phyloP scores from a whole-genome alignment of 2,888 invertebrate species.

The Sacculina carcini region DNA sequence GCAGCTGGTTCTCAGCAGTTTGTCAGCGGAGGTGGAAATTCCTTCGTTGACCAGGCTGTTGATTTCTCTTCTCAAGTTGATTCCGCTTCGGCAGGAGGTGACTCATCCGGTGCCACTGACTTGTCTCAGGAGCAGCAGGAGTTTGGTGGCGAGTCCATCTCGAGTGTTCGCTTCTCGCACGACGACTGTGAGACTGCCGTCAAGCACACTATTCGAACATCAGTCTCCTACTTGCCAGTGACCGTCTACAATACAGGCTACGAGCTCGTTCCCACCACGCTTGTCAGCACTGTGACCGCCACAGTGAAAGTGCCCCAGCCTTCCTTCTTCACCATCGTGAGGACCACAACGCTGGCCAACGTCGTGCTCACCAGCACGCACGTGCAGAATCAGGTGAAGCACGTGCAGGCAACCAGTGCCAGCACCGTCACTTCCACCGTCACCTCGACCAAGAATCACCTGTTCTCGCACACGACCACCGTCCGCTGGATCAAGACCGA shows the following conservation, averaged over 20 bases:
- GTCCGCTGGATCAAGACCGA: not conserved
- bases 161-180: too few species aligned
- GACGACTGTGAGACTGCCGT: not conserved
- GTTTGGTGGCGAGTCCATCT: too few species aligned
- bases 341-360: not conserved
- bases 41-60: too few species aligned
- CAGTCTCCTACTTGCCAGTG: not conserved
- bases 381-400: not conserved
- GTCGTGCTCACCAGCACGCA: not conserved
- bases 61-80: too few species aligned
- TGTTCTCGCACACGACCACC: not conserved
- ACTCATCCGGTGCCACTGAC: too few species aligned
- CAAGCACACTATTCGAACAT: not conserved
- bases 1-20: too few species aligned
- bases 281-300: not conserved
- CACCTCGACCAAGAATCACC: not conserved
- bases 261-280: not conserved
- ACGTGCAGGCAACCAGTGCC: not conserved
- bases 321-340: not conserved
- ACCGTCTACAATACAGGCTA: not conserved
- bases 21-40: too few species aligned
- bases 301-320: not conserved
- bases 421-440: not conserved
- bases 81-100: too few species aligned
- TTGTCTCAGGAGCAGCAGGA: too few species aligned